These are phyloP conservation scores for Coremacera marginata DNA, from an alignment of 2,888 invertebrate genomes.

Conservation along the genomic window DNA sequence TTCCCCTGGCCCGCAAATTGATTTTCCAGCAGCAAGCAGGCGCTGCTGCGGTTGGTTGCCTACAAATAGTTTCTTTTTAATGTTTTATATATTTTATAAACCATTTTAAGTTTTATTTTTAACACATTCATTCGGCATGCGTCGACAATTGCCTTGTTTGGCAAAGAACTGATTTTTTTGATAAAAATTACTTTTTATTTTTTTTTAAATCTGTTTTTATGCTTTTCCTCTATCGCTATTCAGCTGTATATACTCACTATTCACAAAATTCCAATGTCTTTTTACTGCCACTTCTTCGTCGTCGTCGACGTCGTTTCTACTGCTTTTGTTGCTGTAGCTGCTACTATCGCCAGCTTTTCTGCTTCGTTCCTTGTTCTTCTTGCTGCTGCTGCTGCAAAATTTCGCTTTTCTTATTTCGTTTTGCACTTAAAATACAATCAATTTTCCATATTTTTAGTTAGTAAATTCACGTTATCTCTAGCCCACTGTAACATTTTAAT, in stretches of 20 bases:
- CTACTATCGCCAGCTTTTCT: constrained; percentile 1
- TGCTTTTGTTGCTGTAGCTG: constrained; percentile 44
- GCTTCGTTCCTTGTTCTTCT: constrained; percentile 36
- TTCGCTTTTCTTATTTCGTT: constrained; percentile 26
- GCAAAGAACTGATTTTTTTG: constrained; percentile 50
- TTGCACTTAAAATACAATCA: constrained; percentile 9
- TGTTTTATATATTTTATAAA: constrained; percentile 7
- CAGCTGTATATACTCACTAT: constrained; percentile 49
- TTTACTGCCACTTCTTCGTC: constrained; percentile 43
- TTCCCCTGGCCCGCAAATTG: constrained; percentile 53
- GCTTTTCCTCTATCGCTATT: constrained; percentile 57
- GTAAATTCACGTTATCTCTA: background rate
- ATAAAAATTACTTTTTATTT: constrained; percentile 53
- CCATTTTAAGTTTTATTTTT: constrained; percentile 22
- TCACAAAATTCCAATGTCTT: constrained; percentile 62
- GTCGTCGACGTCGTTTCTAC: constrained; percentile 46
- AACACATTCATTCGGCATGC: constrained; percentile 10
- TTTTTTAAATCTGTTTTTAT: constrained; percentile 50
- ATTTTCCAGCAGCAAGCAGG: constrained; percentile 58
- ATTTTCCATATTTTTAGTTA: constrained; percentile 27
- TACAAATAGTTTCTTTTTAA: background rate
- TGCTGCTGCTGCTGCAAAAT: constrained; percentile 38
- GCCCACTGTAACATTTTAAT: constrained; percentile 1
- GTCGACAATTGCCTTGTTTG: constrained; percentile 33
- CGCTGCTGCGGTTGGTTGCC: constrained; percentile 19